These are phyloP conservation scores for Neodon shergylaensis DNA, from an alignment of 2,113 vertebrate species.

Conservation along the genomic window DNA sequence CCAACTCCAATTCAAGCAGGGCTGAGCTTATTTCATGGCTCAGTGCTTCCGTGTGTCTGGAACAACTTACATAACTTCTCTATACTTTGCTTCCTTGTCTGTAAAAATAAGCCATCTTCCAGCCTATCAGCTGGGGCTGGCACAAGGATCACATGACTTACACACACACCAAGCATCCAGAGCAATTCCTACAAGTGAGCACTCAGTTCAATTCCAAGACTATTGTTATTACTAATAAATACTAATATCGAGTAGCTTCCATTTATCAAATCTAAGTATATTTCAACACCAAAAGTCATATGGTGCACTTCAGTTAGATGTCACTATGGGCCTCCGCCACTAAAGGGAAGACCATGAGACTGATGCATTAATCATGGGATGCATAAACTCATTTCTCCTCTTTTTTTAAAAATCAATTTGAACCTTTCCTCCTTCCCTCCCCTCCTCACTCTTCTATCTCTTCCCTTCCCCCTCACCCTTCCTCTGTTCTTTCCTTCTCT, in stretches of 20 bases:
- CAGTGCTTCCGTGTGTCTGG: background rate
- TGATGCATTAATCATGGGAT: background rate
- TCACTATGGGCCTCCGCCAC: background rate
- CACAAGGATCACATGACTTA: background rate
- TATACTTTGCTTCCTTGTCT: background rate
- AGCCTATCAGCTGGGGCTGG: background rate
- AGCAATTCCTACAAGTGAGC: background rate
- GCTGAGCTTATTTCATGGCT: background rate
- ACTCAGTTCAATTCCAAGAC: too few relatives aligned
- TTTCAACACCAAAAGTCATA: background rate
- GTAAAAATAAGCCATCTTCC: background rate
- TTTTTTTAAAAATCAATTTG: background rate
- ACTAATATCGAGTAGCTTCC: background rate
- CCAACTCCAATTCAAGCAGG: background rate
- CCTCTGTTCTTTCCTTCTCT: background rate
- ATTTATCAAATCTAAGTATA: background rate
- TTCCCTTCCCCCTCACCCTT: background rate
- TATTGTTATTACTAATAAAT: background rate
- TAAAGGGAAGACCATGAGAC: background rate
- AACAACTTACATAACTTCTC: background rate
- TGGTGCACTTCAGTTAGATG: background rate
- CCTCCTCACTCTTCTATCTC: background rate
- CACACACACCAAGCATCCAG: background rate
- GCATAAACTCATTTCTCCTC: background rate
- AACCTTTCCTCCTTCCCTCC: background rate